Conservation (phyloP, 2,113 vertebrate species). For the Diphyllodes magnificus region DNA sequence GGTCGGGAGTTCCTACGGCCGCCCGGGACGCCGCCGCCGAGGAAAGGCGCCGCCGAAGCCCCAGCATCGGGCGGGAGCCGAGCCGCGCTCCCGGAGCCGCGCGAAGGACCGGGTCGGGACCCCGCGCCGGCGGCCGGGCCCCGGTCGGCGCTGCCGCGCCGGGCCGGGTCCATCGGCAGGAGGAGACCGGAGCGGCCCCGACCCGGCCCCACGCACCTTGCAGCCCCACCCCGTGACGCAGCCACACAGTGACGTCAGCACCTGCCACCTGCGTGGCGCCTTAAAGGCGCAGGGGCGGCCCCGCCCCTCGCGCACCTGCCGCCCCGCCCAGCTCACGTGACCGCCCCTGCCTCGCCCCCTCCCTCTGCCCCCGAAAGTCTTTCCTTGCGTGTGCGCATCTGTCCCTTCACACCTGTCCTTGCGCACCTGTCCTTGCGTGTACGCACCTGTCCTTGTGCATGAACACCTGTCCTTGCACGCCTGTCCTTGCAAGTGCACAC, state of each 20-base stretch:
- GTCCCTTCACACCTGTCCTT: background rate
- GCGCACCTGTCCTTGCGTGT: too few relatives aligned
- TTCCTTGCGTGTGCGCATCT: background rate
- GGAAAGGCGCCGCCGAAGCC: background rate
- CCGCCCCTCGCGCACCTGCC: background rate
- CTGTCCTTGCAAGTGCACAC: background rate
- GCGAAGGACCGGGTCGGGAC: background rate
- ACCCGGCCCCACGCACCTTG: background rate
- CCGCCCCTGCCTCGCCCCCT: too few relatives aligned
- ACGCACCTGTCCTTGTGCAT: too few relatives aligned
- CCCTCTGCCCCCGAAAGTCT: accelerated
- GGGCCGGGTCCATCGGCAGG: constrained; percentile 62
- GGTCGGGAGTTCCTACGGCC: background rate
- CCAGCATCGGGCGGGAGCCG: constrained; percentile 30
- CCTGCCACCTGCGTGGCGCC: background rate
- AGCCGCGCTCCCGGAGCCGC: background rate
- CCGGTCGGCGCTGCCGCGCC: background rate
- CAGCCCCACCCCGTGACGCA: background rate
- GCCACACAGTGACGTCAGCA: background rate
- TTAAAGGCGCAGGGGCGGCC: background rate
- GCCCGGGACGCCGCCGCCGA: background rate
- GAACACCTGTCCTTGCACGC: background rate
- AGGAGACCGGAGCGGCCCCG: background rate
- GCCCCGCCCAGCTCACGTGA: background rate
- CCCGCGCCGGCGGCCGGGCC: background rate